Percentiles rank a stretch among this genome's conserved stretches.
Evolutionary conservation across 1,140 invertebrate genomes (phyloP).

Genomic region (Papilio dardanus): DNA sequence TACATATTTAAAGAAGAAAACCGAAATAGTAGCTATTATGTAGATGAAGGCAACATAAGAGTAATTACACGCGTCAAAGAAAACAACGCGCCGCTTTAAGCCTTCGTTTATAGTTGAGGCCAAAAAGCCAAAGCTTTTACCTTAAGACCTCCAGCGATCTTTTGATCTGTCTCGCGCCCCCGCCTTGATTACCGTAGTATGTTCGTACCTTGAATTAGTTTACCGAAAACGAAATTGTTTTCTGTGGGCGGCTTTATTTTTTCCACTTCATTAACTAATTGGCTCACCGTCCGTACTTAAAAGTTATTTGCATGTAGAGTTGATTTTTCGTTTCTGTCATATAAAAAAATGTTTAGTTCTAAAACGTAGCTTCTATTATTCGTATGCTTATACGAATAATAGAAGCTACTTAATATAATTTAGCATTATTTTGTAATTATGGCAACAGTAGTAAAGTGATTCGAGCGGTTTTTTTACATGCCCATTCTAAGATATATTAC

Average conservation of each 20-base stretch:
- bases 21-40: not conserved
- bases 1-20: not conserved
- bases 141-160: constrained; percentile 59
- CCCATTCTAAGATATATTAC: no score
- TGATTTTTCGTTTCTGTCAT: not conserved
- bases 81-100: constrained; percentile 30
- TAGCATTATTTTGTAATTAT: no score
- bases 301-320: not conserved
- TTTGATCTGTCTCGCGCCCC: constrained; percentile 53
- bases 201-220: constrained; percentile 51
- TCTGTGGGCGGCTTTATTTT: constrained; percentile 27
- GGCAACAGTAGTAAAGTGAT: no score
- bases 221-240: constrained; percentile 45
- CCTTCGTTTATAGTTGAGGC: constrained; percentile 42
- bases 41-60: constrained; percentile 8
- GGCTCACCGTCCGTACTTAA: not conserved
- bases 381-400: no score
- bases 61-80: constrained; percentile 28
- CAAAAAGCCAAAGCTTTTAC: constrained; percentile 58
- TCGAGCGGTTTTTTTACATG: no score
- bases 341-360: no score
- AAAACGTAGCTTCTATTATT: no score
- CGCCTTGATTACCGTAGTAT: constrained; percentile 67
- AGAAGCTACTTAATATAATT: no score
- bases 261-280: constrained; percentile 38